Percentiles rank a stretch among this genome's conserved stretches.
These are phyloP conservation scores for Drosophila athabasca DNA, from an alignment of 1,140 invertebrate genomes.

Conservation along the genomic window DNA sequence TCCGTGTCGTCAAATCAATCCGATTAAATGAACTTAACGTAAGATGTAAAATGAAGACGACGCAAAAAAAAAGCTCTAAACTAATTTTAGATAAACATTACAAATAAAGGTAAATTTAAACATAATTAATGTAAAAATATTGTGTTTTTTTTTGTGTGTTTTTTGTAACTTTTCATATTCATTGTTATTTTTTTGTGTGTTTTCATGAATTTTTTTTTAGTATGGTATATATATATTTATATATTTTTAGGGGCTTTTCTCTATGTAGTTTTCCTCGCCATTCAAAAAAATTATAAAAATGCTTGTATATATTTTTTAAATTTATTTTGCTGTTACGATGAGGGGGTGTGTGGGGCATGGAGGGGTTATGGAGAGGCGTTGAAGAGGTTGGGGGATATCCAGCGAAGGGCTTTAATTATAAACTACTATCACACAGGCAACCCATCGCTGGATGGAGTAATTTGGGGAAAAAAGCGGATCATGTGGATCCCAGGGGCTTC, in stretches of 20 bases:
- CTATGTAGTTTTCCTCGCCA: slow-evolving; percentile 58
- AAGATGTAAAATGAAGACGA: slow-evolving; percentile 61
- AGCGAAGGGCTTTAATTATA: slow-evolving; percentile 78
- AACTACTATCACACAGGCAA: slow-evolving; percentile 84
- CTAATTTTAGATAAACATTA: slow-evolving; percentile 48
- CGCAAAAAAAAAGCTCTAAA: slow-evolving; percentile 67
- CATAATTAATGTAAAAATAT: slow-evolving; percentile 75
- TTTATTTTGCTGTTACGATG: slow-evolving; percentile 1
- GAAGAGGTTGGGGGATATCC: slow-evolving; percentile 20
- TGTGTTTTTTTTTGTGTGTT: slow-evolving; percentile 43
- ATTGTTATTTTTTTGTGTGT: slow-evolving; percentile 28
- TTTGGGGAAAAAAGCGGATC: background rate
- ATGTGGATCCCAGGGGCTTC: background rate
- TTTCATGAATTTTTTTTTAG: slow-evolving; percentile 30
- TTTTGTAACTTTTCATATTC: slow-evolving; percentile 42
- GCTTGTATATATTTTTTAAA: background rate
- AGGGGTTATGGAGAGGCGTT: background rate
- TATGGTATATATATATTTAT: background rate
- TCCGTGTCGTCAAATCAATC: slow-evolving; percentile 49
- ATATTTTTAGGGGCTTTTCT: slow-evolving; percentile 24
- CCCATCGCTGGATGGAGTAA: slow-evolving; percentile 48
- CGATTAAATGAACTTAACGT: slow-evolving; percentile 68
- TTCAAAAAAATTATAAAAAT: slow-evolving; percentile 46
- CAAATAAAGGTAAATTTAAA: slow-evolving; percentile 63
- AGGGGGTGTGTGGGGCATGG: background rate